Evolutionary conservation across 2,113 vertebrate species (phyloP).

Genomic region (Parus major): DNA sequence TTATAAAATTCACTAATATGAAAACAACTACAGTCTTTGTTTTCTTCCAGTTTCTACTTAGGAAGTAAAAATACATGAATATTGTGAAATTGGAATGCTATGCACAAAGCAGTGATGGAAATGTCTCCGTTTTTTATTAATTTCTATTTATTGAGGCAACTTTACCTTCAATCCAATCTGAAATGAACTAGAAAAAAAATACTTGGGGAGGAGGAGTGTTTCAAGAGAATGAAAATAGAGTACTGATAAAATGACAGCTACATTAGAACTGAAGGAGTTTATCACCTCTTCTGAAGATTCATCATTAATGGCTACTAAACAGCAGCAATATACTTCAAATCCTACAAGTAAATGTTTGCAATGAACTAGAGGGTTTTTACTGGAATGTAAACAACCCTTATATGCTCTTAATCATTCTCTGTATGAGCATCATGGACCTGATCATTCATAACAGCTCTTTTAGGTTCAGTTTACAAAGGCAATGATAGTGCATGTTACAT

Average conservation of each 20-base stretch:
- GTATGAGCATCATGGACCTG: background rate
- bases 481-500: background rate
- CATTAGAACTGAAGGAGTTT: background rate
- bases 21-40: background rate
- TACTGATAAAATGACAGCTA: background rate
- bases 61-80: background rate
- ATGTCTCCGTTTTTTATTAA: background rate
- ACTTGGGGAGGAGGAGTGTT: background rate
- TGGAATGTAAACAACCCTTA: background rate
- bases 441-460: background rate
- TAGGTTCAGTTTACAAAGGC: background rate
- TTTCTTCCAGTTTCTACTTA: background rate
- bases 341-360: background rate
- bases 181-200: background rate
- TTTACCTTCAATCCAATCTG: background rate
- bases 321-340: background rate
- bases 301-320: background rate
- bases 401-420: background rate
- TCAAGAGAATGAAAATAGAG: background rate
- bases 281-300: background rate
- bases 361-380: background rate
- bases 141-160: background rate
- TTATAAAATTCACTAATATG: background rate
- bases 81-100: background rate
- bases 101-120: background rate